Percentiles rank a stretch among this genome's conserved stretches.
Conservation (phyloP, 2,113 vertebrate genomes). For the Bagarius yarrelli region DNA sequence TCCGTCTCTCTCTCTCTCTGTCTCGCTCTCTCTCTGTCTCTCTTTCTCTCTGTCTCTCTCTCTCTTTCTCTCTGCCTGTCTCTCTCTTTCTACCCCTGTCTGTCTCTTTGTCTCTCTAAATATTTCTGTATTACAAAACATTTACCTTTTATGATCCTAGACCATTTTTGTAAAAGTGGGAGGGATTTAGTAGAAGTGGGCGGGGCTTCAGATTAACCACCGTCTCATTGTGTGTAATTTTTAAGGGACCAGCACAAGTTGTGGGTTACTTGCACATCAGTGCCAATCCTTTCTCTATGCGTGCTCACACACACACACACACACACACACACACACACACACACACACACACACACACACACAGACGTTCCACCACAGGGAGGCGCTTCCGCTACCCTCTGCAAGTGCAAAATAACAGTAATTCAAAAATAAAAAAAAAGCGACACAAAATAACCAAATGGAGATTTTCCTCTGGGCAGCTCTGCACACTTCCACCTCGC, state of each 20-base stretch:
- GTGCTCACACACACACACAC: conserved; percentile 63
- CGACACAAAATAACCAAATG: conserved; percentile 18
- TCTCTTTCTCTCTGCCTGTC: too few species aligned
- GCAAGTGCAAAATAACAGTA: conserved; percentile 38
- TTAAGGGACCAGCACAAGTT: conserved; percentile 54
- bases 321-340: conserved; percentile 10
- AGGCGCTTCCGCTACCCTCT: conserved; percentile 57
- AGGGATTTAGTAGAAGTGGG: conserved; percentile 10
- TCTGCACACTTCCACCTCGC: conserved; percentile 52
- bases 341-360: background rate
- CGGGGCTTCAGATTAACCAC: conserved; percentile 24
- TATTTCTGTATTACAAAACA: background rate
- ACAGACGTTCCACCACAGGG: conserved; percentile 72
- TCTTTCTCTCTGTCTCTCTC: too few species aligned
- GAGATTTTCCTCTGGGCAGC: conserved; percentile 46
- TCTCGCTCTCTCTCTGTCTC: background rate
- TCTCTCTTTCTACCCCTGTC: too few species aligned
- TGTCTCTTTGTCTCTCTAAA: too few species aligned
- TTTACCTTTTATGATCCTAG: background rate
- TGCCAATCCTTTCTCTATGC: conserved; percentile 70
- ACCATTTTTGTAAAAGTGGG: conserved; percentile 1
- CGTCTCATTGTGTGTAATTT: conserved; percentile 33
- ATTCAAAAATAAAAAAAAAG: conserved; percentile 40
- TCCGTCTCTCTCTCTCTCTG: background rate
- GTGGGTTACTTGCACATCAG: conserved; percentile 59